phyloP scores from a whole-genome alignment of 92 coral and sea anemone genomes.

The Blastomussa wellsi region DNA sequence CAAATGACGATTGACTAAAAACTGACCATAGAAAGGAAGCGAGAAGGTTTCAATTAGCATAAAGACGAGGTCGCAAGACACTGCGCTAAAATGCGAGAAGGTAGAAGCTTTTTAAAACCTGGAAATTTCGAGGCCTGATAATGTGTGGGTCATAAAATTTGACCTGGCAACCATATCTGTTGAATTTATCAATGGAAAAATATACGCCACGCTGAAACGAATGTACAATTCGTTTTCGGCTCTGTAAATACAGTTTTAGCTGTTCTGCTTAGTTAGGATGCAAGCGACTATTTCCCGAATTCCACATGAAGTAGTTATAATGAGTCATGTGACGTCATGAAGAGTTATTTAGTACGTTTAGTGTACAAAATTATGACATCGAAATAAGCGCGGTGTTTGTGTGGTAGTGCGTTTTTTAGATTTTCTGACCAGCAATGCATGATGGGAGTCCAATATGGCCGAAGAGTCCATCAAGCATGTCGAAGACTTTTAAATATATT shows the following conservation, averaged over 20 bases:
- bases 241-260: background rate
- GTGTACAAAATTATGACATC: background rate
- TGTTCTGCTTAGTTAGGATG: background rate
- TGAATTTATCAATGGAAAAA: background rate
- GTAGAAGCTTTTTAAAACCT: background rate
- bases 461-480: background rate
- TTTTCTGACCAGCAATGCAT: background rate
- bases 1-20: background rate
- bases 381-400: background rate
- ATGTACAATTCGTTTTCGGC: background rate
- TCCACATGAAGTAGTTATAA: background rate
- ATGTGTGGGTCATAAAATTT: background rate
- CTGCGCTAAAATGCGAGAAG: background rate
- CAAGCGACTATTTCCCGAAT: background rate
- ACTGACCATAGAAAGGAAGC: background rate
- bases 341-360: background rate
- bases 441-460: constrained; percentile 3
- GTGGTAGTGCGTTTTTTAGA: background rate
- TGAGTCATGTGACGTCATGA: background rate
- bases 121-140: background rate
- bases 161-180: background rate
- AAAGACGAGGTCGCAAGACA: background rate
- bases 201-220: background rate
- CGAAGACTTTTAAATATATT: background rate
- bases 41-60: background rate